Base-by-base conservation (phyloP, 2,888 invertebrate genomes). In the Acholoe squamosa region DNA sequence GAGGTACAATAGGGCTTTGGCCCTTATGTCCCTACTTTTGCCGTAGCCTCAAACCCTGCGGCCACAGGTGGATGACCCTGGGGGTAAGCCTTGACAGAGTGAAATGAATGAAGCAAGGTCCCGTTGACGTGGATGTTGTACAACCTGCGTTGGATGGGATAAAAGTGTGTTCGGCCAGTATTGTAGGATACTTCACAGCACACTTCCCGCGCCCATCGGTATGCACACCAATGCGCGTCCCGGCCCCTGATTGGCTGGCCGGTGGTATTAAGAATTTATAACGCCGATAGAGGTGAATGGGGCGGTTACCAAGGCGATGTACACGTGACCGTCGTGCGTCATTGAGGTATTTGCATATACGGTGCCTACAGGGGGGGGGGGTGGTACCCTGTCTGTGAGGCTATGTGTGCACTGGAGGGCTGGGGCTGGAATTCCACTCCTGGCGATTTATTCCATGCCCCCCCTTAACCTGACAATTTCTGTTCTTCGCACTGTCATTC, bases 271-370 rank as follows among this genome's bases (percentile, higher is more conserved):
- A 52, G 86, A 86, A 86, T 86, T 86, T 33, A 86, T 86, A 14
- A 25, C 28, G 31, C 31, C 52, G 7, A 28, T 86, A 54, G 54
- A 86, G 86, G 25, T 86, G 86, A 86, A 86, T 86, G 86, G 86
- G 56, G 86, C 86, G 52, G 86, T 86, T 86, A 56, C 86, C 86
- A 86, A 54, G 86, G 86, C 52, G 86, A 86, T 56, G 54, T 22
- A 1, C 86, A 86, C 86, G 56, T 86, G 86, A 86, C 56, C 54
- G 31, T 31, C 28, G 86, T 86, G 86, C 86, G 86, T 86, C 86
- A 86, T 86, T 31, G 52, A 86, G 10, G 33, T 16, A 86, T 86
- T 86, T 54, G 52, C 86, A 86, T 86, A 54, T 28, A 43, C 34
- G 12, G 5, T 1, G 5, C 43, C 43, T 84, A 22, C 86, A 10